A percentile compares a stretch with the other conserved stretches of the same genome.
These are phyloP conservation scores for Echeneis naucrates DNA, from an alignment of 2,797 vertebrate genomes.

Conservation along the genomic window DNA sequence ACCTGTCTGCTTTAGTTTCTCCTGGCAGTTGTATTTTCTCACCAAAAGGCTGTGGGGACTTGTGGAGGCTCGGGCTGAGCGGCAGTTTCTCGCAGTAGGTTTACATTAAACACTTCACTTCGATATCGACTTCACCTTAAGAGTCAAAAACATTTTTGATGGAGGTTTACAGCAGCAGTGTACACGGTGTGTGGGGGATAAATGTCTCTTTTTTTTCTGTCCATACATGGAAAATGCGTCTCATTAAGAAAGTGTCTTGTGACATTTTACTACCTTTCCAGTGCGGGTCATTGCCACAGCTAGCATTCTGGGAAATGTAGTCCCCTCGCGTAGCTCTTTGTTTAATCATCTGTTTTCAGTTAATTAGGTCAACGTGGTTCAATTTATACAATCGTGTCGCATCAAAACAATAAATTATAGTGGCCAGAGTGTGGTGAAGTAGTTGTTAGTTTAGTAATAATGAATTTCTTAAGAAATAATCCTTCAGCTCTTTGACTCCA, in stretches of 20 bases:
- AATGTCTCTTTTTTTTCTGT: conserved; percentile 38
- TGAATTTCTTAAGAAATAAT: too few species aligned
- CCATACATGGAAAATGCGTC: conserved; percentile 80
- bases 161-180: too few species aligned
- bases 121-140: conserved; percentile 5
- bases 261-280: conserved; percentile 87
- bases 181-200: neutral
- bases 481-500: conserved; percentile 1
- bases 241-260: conserved; percentile 86
- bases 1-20: neutral
- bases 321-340: neutral
- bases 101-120: conserved; percentile 20
- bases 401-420: neutral
- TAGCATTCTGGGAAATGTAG: conserved; percentile 83
- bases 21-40: conserved; percentile 7
- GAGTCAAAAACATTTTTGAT: neutral
- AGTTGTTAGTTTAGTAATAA: too few species aligned
- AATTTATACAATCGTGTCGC: neutral
- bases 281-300: conserved; percentile 67
- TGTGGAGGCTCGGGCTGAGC: conserved; percentile 5
- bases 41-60: conserved; percentile 8
- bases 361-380: neutral
- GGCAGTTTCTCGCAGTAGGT: conserved; percentile 41
- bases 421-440: neutral
- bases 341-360: neutral